phyloP scores from a whole-genome alignment of 2,797 vertebrate genomes.

The Tapera naevia region DNA sequence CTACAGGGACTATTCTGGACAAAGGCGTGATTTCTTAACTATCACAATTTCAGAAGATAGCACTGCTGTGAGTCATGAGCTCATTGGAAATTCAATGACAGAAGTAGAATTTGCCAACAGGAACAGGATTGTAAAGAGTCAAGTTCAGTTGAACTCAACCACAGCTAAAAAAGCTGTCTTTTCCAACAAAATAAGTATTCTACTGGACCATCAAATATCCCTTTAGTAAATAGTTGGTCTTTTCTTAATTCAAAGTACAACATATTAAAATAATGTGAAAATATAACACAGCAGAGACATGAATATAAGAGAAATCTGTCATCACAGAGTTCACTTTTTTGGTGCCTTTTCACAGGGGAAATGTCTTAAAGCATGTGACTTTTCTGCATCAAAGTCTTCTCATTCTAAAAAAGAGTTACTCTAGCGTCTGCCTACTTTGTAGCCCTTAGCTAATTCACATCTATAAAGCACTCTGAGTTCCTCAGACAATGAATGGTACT shows the following conservation, averaged over 20 bases:
- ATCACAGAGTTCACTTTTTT: neutral
- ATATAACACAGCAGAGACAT: neutral
- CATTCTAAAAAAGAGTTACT: neutral
- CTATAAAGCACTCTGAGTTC: neutral
- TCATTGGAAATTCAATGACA: neutral
- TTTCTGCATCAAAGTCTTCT: neutral
- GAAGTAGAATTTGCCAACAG: constrained; percentile 10
- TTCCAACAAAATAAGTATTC: neutral
- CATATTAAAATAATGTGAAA: neutral
- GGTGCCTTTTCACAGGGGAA: neutral
- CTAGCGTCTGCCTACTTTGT: neutral
- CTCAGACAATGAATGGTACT: neutral
- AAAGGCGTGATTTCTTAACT: neutral
- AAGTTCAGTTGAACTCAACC: neutral
- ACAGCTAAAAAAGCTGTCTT: neutral
- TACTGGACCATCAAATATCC: neutral
- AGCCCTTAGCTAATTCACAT: neutral
- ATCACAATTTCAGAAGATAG: neutral
- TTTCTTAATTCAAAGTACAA: neutral
- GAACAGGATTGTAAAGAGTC: neutral
- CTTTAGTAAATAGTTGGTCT: neutral
- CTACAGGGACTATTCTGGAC: neutral
- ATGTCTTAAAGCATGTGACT: neutral
- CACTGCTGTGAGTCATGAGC: neutral
- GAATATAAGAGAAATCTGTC: neutral